Evolutionary conservation across 2,113 vertebrate species (phyloP).

Genomic region (Noctilio leporinus): DNA sequence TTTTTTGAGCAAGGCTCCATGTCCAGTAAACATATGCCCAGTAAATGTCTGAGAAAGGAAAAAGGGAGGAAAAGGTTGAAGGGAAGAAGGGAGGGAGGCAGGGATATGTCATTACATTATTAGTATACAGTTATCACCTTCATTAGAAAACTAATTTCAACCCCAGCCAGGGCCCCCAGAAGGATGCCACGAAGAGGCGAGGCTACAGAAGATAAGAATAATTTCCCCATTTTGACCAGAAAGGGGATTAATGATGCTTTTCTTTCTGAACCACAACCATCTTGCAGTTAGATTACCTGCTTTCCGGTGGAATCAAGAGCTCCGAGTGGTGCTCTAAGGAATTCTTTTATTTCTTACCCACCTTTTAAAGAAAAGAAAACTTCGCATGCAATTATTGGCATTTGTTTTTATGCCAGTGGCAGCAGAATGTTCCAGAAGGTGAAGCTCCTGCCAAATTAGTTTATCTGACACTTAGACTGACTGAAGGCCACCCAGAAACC

Average conservation of each 20-base stretch:
- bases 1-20: background rate
- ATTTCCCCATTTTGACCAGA: slow-evolving; percentile 32
- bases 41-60: background rate
- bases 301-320: slow-evolving; percentile 6
- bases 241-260: slow-evolving; percentile 35
- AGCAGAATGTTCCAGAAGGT: slow-evolving; percentile 7
- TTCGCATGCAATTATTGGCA: slow-evolving; percentile 15
- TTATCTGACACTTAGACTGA: background rate
- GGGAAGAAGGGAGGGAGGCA: background rate
- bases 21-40: background rate
- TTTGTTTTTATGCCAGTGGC: slow-evolving; percentile 21
- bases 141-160: slow-evolving; percentile 59
- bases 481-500: background rate
- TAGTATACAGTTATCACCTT: slow-evolving; percentile 15
- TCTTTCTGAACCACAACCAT: slow-evolving; percentile 47
- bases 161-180: background rate
- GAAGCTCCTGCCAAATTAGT: slow-evolving; percentile 3
- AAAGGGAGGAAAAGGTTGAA: background rate
- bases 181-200: background rate
- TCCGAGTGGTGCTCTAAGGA: background rate
- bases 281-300: slow-evolving; percentile 43
- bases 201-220: background rate
- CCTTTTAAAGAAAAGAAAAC: slow-evolving; percentile 51
- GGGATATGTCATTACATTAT: background rate
- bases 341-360: slow-evolving; percentile 45